A percentile compares a stretch with the other conserved stretches of the same genome.
phyloP scores from a whole-genome alignment of 2,888 invertebrate genomes.

The Thyatira batis region DNA sequence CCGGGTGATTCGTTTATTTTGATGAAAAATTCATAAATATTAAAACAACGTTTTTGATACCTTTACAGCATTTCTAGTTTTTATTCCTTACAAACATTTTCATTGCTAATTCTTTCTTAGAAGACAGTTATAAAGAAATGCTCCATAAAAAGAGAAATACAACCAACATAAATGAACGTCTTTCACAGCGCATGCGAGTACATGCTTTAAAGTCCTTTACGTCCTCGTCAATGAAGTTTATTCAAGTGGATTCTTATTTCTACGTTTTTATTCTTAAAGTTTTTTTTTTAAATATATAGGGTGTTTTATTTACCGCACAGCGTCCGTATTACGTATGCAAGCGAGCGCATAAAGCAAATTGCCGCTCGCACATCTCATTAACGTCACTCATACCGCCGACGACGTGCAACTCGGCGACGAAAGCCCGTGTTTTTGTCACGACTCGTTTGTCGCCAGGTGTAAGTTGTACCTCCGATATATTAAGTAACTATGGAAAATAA shows the following conservation, averaged over 20 bases:
- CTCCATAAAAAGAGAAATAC: constrained; percentile 22
- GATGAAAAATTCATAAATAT: not conserved
- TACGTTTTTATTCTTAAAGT: constrained; percentile 17
- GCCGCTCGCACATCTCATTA: constrained; percentile 57
- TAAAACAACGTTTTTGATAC: not conserved
- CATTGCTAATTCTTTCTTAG: not conserved
- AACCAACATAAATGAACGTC: constrained; percentile 26
- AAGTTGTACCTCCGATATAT: constrained; percentile 31
- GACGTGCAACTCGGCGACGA: constrained; percentile 22
- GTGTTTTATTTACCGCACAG: constrained; percentile 12
- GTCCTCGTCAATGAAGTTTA: constrained; percentile 29
- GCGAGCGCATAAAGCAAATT: constrained; percentile 57
- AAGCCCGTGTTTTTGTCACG: constrained; percentile 30
- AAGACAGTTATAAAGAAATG: not conserved
- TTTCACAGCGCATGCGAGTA: constrained; percentile 24
- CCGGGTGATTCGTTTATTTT: no score
- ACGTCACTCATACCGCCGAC: constrained; percentile 35
- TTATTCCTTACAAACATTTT: not conserved
- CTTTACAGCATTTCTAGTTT: not conserved
- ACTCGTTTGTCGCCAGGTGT: constrained; percentile 32
- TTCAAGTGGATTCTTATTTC: constrained; percentile 25
- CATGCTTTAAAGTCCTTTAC: constrained; percentile 24
- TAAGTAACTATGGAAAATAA: constrained; percentile 34
- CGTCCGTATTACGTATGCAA: constrained; percentile 39
- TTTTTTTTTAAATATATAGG: constrained; percentile 10